Evolutionary conservation across 2,797 vertebrate genomes (phyloP), one percentile per base, ranked within the genome.

Genomic region (Tamandua tetradactyla): DNA sequence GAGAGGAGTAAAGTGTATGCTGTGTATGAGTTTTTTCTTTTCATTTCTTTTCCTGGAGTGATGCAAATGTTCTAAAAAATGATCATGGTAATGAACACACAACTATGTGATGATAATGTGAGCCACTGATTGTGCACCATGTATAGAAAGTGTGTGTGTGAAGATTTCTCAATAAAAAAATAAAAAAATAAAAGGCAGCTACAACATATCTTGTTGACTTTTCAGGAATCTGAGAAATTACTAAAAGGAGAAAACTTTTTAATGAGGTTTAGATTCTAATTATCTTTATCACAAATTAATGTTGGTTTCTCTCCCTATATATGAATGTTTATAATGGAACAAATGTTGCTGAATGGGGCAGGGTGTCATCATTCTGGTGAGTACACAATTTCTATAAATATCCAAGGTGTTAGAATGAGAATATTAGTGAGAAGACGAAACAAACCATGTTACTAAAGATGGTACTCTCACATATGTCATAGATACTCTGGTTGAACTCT

Each of bases 211-310:
- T 64, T 49, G n/a, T 37, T 37, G 93, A 75, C 27, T 35, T 66
- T 80, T 62, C 30, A 22, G 42, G 25, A n/a, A 47, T n/a, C n/a
- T 37, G 82, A 89, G 66, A 42, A 30, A 66, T 86, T 47, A 76
- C 87, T 68, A 64, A 86, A 71, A 25, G 12, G 20, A 91, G 57
- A 71, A 80, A 47, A 88, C 23, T 40, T 85, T 72, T 52, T 55
- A 76, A 23, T 64, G 52, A 64, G 5, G 15, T 82, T 25, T n/a
- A 59, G 35, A 89, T 66, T 86, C 91, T 30, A 88, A 66, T 22
- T 52, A 44, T 30, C 80, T 27, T 74, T 40, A 35, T 92, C 13
- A 8, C 52, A 44, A 83, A 55, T 78, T 79, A 40, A 80, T 78
- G 83, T 92, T 66, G 55, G 0, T 14, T 92, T 87, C 40, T 69